A percentile compares a stretch with the other conserved stretches of the same genome.
These are phyloP conservation scores for Penaeus indicus DNA, from an alignment of 1,140 invertebrate genomes.

Conservation along the genomic window DNA sequence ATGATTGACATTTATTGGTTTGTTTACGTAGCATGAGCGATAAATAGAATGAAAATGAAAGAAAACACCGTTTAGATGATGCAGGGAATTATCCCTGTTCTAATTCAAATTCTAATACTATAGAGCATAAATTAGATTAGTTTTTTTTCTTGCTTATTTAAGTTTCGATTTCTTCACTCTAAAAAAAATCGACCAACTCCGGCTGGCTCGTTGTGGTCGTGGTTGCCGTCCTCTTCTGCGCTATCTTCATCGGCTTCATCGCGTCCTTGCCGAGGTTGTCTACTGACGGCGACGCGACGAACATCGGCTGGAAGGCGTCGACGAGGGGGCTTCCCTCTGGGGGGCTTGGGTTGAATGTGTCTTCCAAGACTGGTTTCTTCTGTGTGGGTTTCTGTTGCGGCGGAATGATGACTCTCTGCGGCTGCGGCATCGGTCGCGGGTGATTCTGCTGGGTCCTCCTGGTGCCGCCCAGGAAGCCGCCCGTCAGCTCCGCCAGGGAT, in stretches of 20 bases:
- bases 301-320: slow-evolving; percentile 53
- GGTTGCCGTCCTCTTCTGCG: background rate
- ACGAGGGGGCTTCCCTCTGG: slow-evolving; percentile 37
- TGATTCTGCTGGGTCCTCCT: slow-evolving; percentile 9
- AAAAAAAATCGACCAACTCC: slow-evolving; percentile 36
- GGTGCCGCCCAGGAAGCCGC: background rate
- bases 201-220: slow-evolving; percentile 1
- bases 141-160: too few relatives aligned
- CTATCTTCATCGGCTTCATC: slow-evolving; percentile 49
- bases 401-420: slow-evolving; percentile 17
- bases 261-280: slow-evolving; percentile 46
- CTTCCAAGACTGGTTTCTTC: background rate
- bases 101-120: too few relatives aligned
- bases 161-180: background rate
- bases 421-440: slow-evolving; percentile 39
- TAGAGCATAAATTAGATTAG: too few relatives aligned
- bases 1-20: too few relatives aligned
- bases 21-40: too few relatives aligned
- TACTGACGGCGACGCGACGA: slow-evolving; percentile 51
- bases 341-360: slow-evolving; percentile 48
- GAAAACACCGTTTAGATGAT: too few relatives aligned
- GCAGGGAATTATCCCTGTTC: too few relatives aligned
- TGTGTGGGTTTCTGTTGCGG: background rate
- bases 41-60: too few relatives aligned
- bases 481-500: too few relatives aligned